Evolutionary conservation across 1,140 invertebrate genomes (phyloP).

Genomic region (Paramacrobiotus metropolitanus): DNA sequence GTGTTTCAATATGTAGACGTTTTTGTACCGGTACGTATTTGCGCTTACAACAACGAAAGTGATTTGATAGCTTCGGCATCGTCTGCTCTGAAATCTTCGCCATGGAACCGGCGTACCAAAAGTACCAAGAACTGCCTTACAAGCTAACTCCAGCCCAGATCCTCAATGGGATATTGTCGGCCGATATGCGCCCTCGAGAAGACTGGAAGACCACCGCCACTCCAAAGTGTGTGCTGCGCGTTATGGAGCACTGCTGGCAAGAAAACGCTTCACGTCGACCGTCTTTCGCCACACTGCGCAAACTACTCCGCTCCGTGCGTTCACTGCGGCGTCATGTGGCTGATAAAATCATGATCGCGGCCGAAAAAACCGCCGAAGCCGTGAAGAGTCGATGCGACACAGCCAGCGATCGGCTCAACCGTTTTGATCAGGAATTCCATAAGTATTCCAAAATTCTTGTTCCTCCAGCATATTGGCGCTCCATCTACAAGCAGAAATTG

Average conservation of each 20-base stretch:
- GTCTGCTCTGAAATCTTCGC: conserved; percentile 1
- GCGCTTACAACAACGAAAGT: too few relatives aligned
- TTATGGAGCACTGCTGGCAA: conserved; percentile 5
- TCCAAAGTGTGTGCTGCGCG: not conserved
- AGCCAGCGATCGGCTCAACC: not conserved
- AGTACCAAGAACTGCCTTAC: conserved; percentile 3
- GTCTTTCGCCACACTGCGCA: not conserved
- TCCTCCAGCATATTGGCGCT: not conserved
- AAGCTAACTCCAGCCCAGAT: conserved; percentile 1
- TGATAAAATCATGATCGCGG: not conserved
- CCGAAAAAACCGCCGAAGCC: not conserved
- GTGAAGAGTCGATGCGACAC: not conserved
- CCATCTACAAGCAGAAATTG: not conserved
- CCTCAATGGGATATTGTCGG: not conserved
- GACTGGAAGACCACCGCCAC: not conserved
- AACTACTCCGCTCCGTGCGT: not conserved
- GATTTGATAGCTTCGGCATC: too few relatives aligned
- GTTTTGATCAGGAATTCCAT: not conserved
- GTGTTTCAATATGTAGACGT: too few relatives aligned
- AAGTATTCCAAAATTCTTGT: not conserved
- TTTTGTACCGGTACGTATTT: too few relatives aligned
- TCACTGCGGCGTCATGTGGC: not conserved
- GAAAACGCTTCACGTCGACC: not conserved
- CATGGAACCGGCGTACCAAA: conserved; percentile 4
- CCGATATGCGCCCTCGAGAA: not conserved